Base-by-base conservation (phyloP, 2,113 vertebrate genomes). In the Menura novaehollandiae region DNA sequence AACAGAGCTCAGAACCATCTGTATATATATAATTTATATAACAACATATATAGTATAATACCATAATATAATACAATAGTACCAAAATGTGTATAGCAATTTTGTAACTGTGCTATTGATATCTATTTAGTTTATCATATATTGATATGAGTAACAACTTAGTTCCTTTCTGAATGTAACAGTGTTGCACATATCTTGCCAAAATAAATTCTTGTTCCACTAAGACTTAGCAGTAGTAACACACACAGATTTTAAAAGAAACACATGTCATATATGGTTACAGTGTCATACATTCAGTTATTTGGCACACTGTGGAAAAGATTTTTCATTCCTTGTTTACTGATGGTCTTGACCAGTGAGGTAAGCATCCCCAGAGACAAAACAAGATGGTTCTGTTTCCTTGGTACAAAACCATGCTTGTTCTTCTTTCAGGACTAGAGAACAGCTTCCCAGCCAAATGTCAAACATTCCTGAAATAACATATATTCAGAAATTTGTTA, bases 251-350 rank as follows among this genome's bases (percentile, higher is more conserved):
- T 88, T 85, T 13, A 56, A 76, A 91, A 68, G 9, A 51, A 81
- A 56, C 59, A 17, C 11, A 46, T 3, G 10, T 33, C 0, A 0
- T 33, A 30, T 56, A 11, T 56, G 37, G 11, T 32, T 89, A 33
- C 7, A 69, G 12, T 53, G 28, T 74, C 52, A 67, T 15, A 59
- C 3, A 37, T 37, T 52, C 64, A 59, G 21, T 88, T 89, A 58
- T 9, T 46, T 13, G 37, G 74, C 27, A 21, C 33, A 47, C 2
- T 41, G 16, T 32, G 19, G 63, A 77, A 89, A 60, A 84, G 35
- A 41, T 33, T 80, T 83, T 77, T 35, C n/a, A 16, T 53, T 73
- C 22, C 37, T 55, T 63, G 4, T 80, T 56, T 68, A 12, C 26
- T 53, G 16, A n/a, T 66, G 62, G 15, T 49, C 37, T 81, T 6